Percentiles rank a stretch among this genome's conserved stretches.
These are phyloP conservation scores for Tiphia femorata DNA, from an alignment of 2,888 invertebrate species.

Conservation along the genomic window DNA sequence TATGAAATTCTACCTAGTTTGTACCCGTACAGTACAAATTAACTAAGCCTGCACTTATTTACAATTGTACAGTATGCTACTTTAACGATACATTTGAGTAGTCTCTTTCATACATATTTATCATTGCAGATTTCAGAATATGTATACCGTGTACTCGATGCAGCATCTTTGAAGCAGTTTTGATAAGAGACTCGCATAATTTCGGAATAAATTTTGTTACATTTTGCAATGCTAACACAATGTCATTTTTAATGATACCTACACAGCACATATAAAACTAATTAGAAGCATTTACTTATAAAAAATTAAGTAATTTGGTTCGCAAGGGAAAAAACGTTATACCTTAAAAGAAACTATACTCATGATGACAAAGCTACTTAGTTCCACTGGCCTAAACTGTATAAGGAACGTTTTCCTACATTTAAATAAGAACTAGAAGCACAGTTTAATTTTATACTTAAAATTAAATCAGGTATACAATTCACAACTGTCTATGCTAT, in stretches of 20 bases:
- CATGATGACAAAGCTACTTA: constrained; percentile 26
- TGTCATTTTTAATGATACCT: background rate
- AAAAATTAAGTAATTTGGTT: constrained; percentile 30
- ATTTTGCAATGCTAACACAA: background rate
- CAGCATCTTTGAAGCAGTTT: background rate
- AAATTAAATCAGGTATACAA: constrained; percentile 49
- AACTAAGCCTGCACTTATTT: constrained; percentile 37
- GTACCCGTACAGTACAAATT: too few relatives aligned
- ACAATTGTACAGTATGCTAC: constrained; percentile 53
- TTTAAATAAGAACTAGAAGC: constrained; percentile 40
- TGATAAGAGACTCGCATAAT: background rate
- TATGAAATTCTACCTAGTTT: too few relatives aligned
- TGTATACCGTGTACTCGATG: constrained; percentile 1
- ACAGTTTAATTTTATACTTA: constrained; percentile 30
- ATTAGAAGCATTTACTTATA: constrained; percentile 12
- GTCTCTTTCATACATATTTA: constrained; percentile 22
- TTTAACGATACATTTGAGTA: constrained; percentile 48
- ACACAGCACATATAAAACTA: constrained; percentile 2
- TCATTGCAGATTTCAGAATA: constrained; percentile 13
- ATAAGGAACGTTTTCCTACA: constrained; percentile 28
- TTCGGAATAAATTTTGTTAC: background rate
- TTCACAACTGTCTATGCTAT: constrained; percentile 53
- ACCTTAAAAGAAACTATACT: constrained; percentile 26
- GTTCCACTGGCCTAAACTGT: constrained; percentile 48
- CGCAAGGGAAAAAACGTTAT: constrained; percentile 19